Evolutionary conservation across 2,888 invertebrate genomes (phyloP), one percentile per base, ranked within the genome.

Genomic region (Acleris emargana): DNA sequence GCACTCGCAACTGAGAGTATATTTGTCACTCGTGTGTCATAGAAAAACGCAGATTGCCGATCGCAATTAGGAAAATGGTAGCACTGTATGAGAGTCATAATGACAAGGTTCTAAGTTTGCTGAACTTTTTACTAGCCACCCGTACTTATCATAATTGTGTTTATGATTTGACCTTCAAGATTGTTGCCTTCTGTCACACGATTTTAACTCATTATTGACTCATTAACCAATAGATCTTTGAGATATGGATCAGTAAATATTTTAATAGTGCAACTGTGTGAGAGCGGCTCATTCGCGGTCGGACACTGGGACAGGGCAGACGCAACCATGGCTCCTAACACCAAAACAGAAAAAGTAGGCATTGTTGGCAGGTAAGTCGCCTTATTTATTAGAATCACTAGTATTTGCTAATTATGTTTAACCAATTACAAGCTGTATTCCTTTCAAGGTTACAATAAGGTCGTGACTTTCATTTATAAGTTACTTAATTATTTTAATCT

Each of bases 281-380:
- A 61, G 64, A 62, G 64, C 59, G 72, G 71, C 72, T 79, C 86
- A 86, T 77, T 87, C 76, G 72, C 71, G 57, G 70, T 74, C 70
- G 42, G 78, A 68, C 72, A 70, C 70, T 71, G 71, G 76, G 67
- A 62, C 55, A 63, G 76, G 67, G 67, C 72, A 68, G 73, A 79
- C 73, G 67, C 60, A 68, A 64, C 64, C 59, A 90, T 90, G 91
- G 85, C 88, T 69, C 75, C 86, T 69, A 83, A 73, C 67, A 76
- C 77, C 67, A 94, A 93, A 81, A 93, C 87, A 62, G 95, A 95
- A 86, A 96, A 95, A 89, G 94, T 96, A 73, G 96, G 95, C 71
- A 96, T 96, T 71, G 93, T 96, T 69, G 96, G 96, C 81, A 96
- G 96, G 96, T 96, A 88, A 87, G 81, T 67, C 54, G 5, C 22